A percentile compares a stretch with the other conserved stretches of the same genome.
phyloP scores from a whole-genome alignment of 2,113 vertebrate genomes.

The Chelonoidis abingdonii region DNA sequence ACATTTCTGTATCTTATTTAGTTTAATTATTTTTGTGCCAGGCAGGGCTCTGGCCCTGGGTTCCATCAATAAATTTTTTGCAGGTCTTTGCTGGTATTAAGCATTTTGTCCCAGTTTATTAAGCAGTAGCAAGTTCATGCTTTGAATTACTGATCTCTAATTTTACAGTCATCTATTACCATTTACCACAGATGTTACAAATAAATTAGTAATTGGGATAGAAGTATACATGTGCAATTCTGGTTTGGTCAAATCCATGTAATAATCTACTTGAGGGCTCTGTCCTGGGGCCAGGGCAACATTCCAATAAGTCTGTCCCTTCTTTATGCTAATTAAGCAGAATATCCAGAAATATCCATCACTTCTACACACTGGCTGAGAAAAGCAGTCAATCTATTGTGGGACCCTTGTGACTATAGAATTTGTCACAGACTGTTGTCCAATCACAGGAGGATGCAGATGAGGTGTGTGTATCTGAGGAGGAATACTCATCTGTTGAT shows the following conservation, averaged over 20 bases:
- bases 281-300: not conserved
- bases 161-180: not conserved
- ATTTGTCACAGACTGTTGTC: not conserved
- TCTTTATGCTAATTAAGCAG: not conserved
- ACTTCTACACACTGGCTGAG: not conserved
- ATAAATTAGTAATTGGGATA: not conserved
- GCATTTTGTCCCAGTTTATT: not conserved
- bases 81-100: not conserved
- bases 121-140: not conserved
- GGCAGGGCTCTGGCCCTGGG: not conserved
- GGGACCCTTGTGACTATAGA: not conserved
- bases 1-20: not conserved
- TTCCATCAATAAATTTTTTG: not conserved
- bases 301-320: not conserved
- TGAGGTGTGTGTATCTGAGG: not conserved
- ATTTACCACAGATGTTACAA: not conserved
- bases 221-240: not conserved
- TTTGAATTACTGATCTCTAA: not conserved
- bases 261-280: not conserved
- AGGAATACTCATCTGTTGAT: not conserved
- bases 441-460: not conserved
- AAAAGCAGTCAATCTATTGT: not conserved
- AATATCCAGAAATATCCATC: not conserved
- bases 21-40: not conserved
- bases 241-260: not conserved